Evolutionary conservation across 2,888 invertebrate species (phyloP).

Genomic region (Protodeltote pygarga): DNA sequence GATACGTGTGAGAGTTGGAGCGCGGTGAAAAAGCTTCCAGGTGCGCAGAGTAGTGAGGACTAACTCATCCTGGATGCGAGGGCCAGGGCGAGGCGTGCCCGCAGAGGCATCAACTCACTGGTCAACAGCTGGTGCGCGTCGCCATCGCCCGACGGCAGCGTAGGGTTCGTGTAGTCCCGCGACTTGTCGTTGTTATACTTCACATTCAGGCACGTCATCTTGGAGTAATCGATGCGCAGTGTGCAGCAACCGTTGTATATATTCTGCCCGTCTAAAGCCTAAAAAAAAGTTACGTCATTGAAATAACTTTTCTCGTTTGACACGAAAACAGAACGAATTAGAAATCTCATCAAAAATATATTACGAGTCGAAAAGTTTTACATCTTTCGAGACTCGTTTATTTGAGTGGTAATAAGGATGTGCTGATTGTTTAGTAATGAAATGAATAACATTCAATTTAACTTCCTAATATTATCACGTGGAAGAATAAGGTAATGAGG

Average conservation of each 20-base stretch:
- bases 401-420: constrained; percentile 48
- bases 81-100: constrained; percentile 83
- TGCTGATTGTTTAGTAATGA: constrained; percentile 45
- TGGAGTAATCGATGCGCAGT: constrained; percentile 99
- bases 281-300: constrained; percentile 57
- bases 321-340: constrained; percentile 56
- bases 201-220: constrained; percentile 98
- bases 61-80: constrained; percentile 89
- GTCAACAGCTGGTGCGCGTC: constrained; percentile 89
- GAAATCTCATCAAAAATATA: constrained; percentile 59
- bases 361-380: constrained; percentile 55
- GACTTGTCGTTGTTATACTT: constrained; percentile 99
- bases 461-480: constrained; percentile 39
- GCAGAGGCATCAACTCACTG: constrained; percentile 88
- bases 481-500: constrained; percentile 13
- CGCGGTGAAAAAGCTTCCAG: constrained; percentile 75
- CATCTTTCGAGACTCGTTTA: constrained; percentile 53
- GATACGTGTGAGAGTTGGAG: constrained; percentile 55
- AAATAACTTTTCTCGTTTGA: constrained; percentile 60
- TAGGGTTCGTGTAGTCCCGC: constrained; percentile 99
- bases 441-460: constrained; percentile 46
- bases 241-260: constrained; percentile 99
- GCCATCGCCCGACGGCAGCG: constrained; percentile 97
- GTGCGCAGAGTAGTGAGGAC: constrained; percentile 82
- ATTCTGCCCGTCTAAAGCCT: constrained; percentile 99